These are phyloP conservation scores for Cydia amplana DNA, from an alignment of 1,140 invertebrate genomes.

Conservation along the genomic window DNA sequence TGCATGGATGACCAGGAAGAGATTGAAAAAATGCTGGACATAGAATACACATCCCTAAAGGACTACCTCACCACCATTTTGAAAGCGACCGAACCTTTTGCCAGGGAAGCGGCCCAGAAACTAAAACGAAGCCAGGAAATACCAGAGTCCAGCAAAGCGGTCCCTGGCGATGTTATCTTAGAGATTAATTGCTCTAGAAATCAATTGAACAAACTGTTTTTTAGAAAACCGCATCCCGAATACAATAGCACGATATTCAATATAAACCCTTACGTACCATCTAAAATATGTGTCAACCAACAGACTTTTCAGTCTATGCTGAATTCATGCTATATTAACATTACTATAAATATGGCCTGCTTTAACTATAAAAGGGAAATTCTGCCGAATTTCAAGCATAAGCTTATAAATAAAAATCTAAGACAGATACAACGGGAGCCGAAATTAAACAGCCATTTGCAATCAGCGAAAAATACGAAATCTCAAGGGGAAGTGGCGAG, in stretches of 20 bases:
- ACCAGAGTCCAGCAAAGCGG: not conserved
- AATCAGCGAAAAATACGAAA: constrained; percentile 35
- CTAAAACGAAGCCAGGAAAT: constrained; percentile 30
- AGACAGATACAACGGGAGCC: not conserved
- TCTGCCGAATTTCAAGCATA: constrained; percentile 46
- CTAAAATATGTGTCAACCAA: constrained; percentile 8
- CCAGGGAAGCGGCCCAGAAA: constrained; percentile 36
- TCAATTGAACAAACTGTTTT: constrained; percentile 57
- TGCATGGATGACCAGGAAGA: constrained; percentile 38
- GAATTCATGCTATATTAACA: constrained; percentile 49
- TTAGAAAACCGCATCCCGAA: constrained; percentile 44
- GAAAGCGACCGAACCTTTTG: constrained; percentile 39
- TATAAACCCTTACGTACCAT: constrained; percentile 27
- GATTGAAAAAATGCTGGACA: constrained; percentile 44
- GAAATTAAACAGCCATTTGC: constrained; percentile 40
- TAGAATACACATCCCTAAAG: constrained; percentile 53
- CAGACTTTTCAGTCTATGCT: constrained; percentile 50
- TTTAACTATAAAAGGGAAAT: constrained; percentile 44
- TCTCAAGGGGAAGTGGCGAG: not conserved
- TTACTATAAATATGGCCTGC: constrained; percentile 35
- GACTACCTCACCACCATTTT: constrained; percentile 50
- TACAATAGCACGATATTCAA: constrained; percentile 56
- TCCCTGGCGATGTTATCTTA: constrained; percentile 42
- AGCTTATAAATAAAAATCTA: constrained; percentile 52
- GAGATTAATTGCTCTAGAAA: constrained; percentile 52